These are phyloP conservation scores for Glyptemys insculpta DNA, from an alignment of 2,797 vertebrate species.

Conservation along the genomic window DNA sequence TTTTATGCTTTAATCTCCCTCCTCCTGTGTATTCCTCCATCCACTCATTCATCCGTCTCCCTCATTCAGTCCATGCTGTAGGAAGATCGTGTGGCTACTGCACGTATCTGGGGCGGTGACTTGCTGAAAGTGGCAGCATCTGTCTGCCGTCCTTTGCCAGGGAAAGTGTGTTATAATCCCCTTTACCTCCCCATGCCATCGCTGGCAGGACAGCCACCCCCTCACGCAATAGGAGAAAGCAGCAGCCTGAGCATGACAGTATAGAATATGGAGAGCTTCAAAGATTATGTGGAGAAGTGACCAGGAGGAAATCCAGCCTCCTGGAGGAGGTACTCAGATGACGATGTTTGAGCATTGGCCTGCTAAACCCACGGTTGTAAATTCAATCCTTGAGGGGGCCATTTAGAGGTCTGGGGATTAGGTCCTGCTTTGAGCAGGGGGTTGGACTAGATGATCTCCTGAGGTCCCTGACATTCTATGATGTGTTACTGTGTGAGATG, in stretches of 20 bases:
- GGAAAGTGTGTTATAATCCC: not conserved
- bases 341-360: not conserved
- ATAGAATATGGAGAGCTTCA: not conserved
- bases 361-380: too few species aligned
- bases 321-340: not conserved
- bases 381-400: too few species aligned
- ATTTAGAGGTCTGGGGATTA: too few species aligned
- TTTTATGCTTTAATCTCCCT: not conserved
- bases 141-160: not conserved
- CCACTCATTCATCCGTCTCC: not conserved
- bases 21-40: not conserved
- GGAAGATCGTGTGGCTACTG: not conserved
- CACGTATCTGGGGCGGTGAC: not conserved
- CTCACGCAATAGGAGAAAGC: not conserved
- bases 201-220: too few species aligned
- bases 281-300: not conserved
- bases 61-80: not conserved
- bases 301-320: not conserved
- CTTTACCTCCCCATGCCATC: too few species aligned
- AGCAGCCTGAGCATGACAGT: accelerated
- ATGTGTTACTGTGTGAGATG: not conserved
- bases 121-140: not conserved
- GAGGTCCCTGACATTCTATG: too few species aligned
- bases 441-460: too few species aligned
- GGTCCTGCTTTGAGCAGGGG: too few species aligned